Conservation (phyloP, 2,797 vertebrate species). For the Chromobotia macracanthus region DNA sequence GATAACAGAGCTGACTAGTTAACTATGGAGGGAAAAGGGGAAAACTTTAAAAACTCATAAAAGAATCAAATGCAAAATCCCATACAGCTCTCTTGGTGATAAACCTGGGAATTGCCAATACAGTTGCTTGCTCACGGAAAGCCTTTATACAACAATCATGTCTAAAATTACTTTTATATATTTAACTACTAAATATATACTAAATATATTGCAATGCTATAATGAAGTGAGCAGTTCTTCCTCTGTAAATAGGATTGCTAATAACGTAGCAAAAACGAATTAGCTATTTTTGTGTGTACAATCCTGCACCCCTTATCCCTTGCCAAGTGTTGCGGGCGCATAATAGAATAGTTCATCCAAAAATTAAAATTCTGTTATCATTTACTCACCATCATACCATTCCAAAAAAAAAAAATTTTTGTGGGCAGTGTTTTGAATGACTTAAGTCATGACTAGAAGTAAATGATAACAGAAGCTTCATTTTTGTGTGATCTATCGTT, state of each 20-base stretch:
- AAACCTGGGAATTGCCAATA: constrained; percentile 1
- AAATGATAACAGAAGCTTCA: background rate
- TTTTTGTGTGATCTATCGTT: background rate
- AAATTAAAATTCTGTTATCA: too few species aligned
- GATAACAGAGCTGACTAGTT: constrained; percentile 61
- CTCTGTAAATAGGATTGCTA: background rate
- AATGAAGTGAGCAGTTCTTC: background rate
- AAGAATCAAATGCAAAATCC: constrained; percentile 47
- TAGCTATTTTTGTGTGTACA: background rate
- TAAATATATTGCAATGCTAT: background rate
- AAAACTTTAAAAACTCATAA: constrained; percentile 66
- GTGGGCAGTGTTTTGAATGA: too few species aligned
- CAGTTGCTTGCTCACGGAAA: constrained; percentile 13
- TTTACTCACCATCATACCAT: too few species aligned
- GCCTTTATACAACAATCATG: constrained; percentile 14
- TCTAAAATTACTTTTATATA: background rate
- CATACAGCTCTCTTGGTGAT: constrained; percentile 48
- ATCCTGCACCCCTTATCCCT: background rate
- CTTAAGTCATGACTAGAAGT: background rate
- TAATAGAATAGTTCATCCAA: too few species aligned
- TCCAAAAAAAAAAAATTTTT: too few species aligned
- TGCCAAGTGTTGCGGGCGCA: too few species aligned
- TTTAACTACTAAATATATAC: too few species aligned
- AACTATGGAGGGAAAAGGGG: constrained; percentile 57
- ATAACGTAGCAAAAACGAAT: background rate